phyloP scores from a whole-genome alignment of 2,797 vertebrate species.

The Oreochromis grahami region DNA sequence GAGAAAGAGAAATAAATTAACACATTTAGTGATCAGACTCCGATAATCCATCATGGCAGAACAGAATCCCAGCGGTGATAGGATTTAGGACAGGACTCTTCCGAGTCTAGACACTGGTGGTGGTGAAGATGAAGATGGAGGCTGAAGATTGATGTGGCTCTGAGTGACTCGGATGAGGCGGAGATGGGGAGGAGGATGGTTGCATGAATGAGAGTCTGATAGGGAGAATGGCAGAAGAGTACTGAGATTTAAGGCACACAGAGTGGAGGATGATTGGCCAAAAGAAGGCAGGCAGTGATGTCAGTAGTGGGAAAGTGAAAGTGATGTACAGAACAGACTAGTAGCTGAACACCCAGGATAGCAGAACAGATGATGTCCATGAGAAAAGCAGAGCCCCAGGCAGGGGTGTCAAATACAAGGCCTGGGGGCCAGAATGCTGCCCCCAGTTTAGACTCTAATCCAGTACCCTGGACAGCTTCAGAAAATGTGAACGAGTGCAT shows the following conservation, averaged over 20 bases:
- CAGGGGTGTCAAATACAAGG: not conserved
- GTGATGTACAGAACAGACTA: not conserved
- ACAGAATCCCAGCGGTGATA: not conserved
- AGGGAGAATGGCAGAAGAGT: not conserved
- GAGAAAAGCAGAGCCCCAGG: not conserved
- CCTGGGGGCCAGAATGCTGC: not conserved
- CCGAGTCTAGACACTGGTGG: not conserved
- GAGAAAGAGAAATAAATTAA: not conserved
- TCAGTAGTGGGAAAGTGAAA: not conserved
- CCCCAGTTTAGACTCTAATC: not conserved
- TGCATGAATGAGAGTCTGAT: not conserved
- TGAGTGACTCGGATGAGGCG: not conserved
- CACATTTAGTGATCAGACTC: not conserved
- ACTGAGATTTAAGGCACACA: not conserved
- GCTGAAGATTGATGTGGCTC: not conserved
- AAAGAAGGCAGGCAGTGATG: not conserved
- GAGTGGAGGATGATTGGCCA: not conserved
- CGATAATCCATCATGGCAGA: not conserved
- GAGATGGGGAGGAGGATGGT: not conserved
- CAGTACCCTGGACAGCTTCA: not conserved
- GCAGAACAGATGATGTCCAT: not conserved
- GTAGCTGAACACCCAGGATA: not conserved
- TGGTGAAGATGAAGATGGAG: not conserved
- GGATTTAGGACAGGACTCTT: not conserved
- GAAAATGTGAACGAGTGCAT: not conserved